Conservation (phyloP, 2,888 invertebrate species). For the Agapostemon virescens region DNA sequence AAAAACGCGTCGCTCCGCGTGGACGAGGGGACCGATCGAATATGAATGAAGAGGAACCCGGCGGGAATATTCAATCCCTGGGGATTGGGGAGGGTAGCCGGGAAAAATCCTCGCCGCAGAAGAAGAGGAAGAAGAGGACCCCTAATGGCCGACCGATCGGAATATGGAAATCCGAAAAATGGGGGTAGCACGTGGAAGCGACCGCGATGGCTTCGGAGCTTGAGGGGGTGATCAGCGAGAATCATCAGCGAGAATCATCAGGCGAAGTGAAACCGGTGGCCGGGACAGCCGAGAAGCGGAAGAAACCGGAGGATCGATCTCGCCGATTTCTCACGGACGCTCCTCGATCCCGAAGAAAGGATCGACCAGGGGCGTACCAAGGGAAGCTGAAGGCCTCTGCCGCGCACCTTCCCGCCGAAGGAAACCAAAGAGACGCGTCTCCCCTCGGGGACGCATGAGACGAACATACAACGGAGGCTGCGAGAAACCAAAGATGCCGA, state of each 20-base stretch:
- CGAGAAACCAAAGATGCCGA: conserved; percentile 52
- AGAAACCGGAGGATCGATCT: conserved; percentile 5
- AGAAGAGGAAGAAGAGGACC: not conserved
- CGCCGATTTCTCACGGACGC: not conserved
- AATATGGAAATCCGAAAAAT: conserved; percentile 7
- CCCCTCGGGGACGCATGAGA: conserved; percentile 14
- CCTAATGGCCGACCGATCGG: conserved; percentile 3
- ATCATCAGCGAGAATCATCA: not conserved
- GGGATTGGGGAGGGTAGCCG: not conserved
- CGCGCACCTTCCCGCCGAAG: conserved; percentile 18
- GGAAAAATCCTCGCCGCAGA: not conserved
- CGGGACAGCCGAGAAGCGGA: conserved; percentile 5
- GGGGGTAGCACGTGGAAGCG: too few relatives aligned
- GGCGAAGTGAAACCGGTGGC: not conserved
- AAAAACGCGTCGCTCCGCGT: not conserved
- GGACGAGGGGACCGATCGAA: not conserved
- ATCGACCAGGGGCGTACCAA: too few relatives aligned
- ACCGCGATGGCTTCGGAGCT: too few relatives aligned
- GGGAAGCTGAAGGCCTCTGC: too few relatives aligned
- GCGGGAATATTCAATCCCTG: not conserved
- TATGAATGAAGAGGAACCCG: conserved; percentile 1
- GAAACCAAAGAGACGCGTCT: conserved; percentile 58
- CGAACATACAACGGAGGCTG: not conserved
- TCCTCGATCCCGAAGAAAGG: too few relatives aligned
- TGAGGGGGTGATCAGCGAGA: too few relatives aligned